Evolutionary conservation across 2,797 vertebrate genomes (phyloP), one percentile per base, ranked within the genome.

Genomic region (Onychomys arenicola): DNA sequence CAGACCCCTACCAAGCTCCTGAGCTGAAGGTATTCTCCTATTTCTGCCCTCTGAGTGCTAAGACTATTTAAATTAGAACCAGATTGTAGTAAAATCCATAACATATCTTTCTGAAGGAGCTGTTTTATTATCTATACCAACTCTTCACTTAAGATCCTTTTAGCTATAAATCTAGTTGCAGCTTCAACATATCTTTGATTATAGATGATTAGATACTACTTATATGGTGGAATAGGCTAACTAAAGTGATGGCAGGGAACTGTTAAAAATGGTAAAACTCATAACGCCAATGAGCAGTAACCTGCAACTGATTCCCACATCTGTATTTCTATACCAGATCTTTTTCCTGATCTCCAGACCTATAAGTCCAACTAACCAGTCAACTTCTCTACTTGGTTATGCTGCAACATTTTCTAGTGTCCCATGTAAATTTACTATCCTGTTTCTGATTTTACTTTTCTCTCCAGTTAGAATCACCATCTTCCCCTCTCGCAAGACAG

Each of bases 71-170:
- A 90, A 92, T 71, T 97, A 84, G 69, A 87, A 61, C 52, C 34
- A 73, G 25, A 73, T 12, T 59, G 61, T 86, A 88, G 32, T 71
- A 73, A 83, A 93, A 84, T 67, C 6, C 25, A 80, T 91, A 23
- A 23, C 8, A 78, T 94, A n/a, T 21, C 52, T 92, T 89, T 90
- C 34, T 90, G 77, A 69, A 93, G 61, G n/a, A 57, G n/a, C 63
- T 85, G 19, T 73, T 95, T 93, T 93, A 16, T 91, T 93, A 29
- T 83, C 57, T 87, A 3, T 89, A 91, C 55, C 19, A 95, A 65
- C 46, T 82, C 52, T 91, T 93, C 43, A 82, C 29, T 29, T 93
- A 91, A 76, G 46, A 34, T 65, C 27, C 71, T 90, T 96, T 89
- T 86, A 80, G 73, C 52, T 89, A 43, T 91, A 91, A 69, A 93